Percentiles rank a stretch among this genome's conserved stretches.
These are phyloP conservation scores for Agonopterix alstromeriana DNA, from an alignment of 2,888 invertebrate genomes.

Conservation along the genomic window DNA sequence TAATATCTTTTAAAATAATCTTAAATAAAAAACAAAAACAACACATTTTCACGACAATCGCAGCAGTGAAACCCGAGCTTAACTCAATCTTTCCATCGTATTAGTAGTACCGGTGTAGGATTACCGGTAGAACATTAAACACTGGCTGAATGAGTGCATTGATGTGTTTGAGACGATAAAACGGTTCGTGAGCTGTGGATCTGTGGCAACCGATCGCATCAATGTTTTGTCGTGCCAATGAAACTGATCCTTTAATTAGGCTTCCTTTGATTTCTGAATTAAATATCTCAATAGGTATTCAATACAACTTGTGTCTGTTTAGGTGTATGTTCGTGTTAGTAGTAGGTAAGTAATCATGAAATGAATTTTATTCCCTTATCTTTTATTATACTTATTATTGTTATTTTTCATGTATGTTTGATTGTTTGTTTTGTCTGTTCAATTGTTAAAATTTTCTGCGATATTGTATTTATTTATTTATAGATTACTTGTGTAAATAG, in stretches of 20 bases:
- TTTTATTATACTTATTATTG: too few relatives aligned
- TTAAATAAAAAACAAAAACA: too few relatives aligned
- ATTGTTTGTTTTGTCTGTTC: too few relatives aligned
- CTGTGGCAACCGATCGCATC: slow-evolving; percentile 19
- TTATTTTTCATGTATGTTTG: too few relatives aligned
- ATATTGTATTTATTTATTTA: too few relatives aligned
- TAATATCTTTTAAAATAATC: too few relatives aligned
- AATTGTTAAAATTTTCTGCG: too few relatives aligned
- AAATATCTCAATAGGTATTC: slow-evolving; percentile 17
- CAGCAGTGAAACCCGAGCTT: slow-evolving; percentile 16
- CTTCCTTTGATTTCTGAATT: slow-evolving; percentile 28
- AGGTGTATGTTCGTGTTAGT: too few relatives aligned
- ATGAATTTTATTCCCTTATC: too few relatives aligned
- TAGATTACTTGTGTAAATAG: too few relatives aligned
- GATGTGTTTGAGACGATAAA: slow-evolving; percentile 54
- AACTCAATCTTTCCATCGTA: slow-evolving; percentile 28
- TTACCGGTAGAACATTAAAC: slow-evolving; percentile 42
- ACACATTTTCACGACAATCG: neutral
- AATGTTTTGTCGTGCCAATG: slow-evolving; percentile 37
- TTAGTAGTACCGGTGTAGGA: slow-evolving; percentile 37
- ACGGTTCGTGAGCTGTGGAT: slow-evolving; percentile 54
- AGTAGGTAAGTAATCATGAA: too few relatives aligned
- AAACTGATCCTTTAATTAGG: slow-evolving; percentile 50
- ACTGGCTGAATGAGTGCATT: slow-evolving; percentile 42
- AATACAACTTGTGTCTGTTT: slow-evolving; percentile 8